These are phyloP conservation scores for Mellilla xanthometata DNA, from an alignment of 2,888 invertebrate genomes.

Conservation along the genomic window DNA sequence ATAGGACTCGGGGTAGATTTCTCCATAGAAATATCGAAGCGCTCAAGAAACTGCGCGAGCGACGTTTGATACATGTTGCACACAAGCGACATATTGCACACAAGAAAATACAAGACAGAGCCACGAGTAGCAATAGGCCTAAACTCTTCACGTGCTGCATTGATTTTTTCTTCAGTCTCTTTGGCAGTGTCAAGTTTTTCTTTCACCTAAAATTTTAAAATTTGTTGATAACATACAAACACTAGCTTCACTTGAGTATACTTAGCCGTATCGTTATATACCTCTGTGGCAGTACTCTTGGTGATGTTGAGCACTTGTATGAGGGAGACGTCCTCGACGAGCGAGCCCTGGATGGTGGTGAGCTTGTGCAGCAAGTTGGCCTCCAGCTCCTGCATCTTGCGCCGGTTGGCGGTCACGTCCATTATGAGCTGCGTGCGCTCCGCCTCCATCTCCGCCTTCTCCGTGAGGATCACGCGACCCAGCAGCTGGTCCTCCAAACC, in stretches of 20 bases:
- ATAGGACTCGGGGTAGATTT: constrained; percentile 85
- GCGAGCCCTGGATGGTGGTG: constrained; percentile 92
- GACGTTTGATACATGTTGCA: constrained; percentile 96
- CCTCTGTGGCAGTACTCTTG: constrained; percentile 90
- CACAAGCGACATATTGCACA: constrained; percentile 93
- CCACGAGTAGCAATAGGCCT: constrained; percentile 92
- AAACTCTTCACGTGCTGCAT: constrained; percentile 92
- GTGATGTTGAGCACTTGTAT: constrained; percentile 91
- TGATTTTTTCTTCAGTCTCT: constrained; percentile 92
- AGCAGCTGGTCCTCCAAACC: constrained; percentile 93
- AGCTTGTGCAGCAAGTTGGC: constrained; percentile 92
- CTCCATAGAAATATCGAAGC: constrained; percentile 92
- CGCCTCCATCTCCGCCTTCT: constrained; percentile 91
- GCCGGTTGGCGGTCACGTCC: constrained; percentile 91
- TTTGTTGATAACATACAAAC: too few species aligned
- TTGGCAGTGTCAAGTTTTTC: constrained; percentile 90
- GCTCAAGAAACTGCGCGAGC: constrained; percentile 90
- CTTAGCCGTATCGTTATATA: too few species aligned
- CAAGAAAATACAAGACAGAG: constrained; percentile 92
- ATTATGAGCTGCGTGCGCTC: constrained; percentile 90
- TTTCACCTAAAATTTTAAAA: constrained; percentile 78
- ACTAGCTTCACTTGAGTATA: too few species aligned
- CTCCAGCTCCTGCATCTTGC: constrained; percentile 93
- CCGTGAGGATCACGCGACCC: constrained; percentile 91
- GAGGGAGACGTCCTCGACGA: constrained; percentile 93